phyloP scores from a whole-genome alignment of 2,797 vertebrate species.

The Tragelaphus eurycerus region DNA sequence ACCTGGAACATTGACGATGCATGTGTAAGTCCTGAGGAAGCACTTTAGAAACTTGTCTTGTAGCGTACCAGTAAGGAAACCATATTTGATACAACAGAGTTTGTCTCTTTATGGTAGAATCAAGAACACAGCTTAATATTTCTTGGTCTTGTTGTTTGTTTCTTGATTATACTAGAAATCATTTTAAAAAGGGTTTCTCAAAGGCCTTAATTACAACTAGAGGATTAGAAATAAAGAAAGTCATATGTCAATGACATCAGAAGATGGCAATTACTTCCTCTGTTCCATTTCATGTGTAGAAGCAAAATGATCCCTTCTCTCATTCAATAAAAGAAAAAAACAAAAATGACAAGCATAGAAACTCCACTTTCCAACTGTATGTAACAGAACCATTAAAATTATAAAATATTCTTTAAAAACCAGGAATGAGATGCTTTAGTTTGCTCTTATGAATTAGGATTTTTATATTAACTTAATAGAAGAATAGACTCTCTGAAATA shows the following conservation, averaged over 20 bases:
- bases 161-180: background rate
- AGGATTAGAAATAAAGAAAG: background rate
- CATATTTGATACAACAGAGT: background rate
- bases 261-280: background rate
- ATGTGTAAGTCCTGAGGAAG: background rate
- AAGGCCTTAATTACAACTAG: background rate
- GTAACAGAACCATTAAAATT: background rate
- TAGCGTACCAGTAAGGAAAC: background rate
- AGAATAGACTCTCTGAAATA: background rate
- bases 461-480: background rate
- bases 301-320: background rate
- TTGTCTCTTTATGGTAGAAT: background rate
- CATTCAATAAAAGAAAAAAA: background rate
- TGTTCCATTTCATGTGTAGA: background rate
- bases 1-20: background rate
- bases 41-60: background rate
- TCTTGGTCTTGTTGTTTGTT: background rate
- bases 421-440: background rate
- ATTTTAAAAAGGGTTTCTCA: background rate
- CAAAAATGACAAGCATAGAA: background rate
- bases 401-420: background rate
- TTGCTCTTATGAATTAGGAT: background rate
- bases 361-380: background rate
- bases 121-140: background rate
- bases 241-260: background rate